Conservation (phyloP, 2,797 vertebrate genomes). For the Falco peregrinus region DNA sequence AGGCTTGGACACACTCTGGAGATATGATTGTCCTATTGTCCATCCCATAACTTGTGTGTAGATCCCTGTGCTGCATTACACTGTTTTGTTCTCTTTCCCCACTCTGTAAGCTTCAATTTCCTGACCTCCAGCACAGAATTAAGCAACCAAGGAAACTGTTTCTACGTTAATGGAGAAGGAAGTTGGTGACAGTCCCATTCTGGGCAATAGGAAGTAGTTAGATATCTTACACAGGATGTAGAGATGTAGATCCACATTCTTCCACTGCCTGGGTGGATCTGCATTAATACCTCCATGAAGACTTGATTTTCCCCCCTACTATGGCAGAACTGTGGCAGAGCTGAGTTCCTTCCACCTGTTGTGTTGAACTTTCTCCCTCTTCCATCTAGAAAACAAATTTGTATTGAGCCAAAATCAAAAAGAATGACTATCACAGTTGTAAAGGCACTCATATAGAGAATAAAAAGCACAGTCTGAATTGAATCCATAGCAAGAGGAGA, state of each 20-base stretch:
- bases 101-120: not conserved
- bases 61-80: not conserved
- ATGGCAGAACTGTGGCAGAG: not conserved
- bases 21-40: not conserved
- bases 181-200: not conserved
- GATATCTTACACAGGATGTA: not conserved
- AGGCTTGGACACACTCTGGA: not conserved
- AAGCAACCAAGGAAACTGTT: not conserved
- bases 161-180: not conserved
- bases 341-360: not conserved
- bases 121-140: not conserved
- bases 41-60: not conserved
- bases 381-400: not conserved
- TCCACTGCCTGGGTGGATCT: not conserved
- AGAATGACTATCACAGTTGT: not conserved
- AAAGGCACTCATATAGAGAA: not conserved
- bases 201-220: not conserved
- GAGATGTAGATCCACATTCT: not conserved
- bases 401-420: not conserved
- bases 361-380: not conserved
- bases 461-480: not conserved
- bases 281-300: not conserved
- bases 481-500: not conserved
- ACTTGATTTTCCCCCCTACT: rapidly evolving
- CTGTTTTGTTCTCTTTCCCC: not conserved